Evolutionary conservation across 1,140 invertebrate genomes (phyloP), one percentile per base, ranked within the genome.

Genomic region (Cecropterus lyciades): DNA sequence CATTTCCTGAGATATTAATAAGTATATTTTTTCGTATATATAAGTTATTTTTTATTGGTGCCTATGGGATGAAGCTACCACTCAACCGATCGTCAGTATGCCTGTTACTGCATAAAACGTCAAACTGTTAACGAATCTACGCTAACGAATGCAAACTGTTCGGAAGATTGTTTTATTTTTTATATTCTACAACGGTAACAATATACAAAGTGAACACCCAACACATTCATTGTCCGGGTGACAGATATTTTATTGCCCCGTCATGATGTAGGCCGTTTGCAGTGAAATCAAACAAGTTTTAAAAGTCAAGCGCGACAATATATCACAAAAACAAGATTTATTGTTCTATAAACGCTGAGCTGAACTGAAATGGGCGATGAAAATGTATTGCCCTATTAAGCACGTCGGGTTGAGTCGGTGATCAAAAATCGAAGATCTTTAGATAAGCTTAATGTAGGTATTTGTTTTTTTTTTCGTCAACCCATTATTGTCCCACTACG

Each of bases 221-320:
- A 60, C 15, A 48, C 24, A 62, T 62, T 49, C 13, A 62, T 62
- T 46, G 45, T 24, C 11, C 13, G 9, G 10, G 43, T 60, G 57
- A 62, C 57, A 62, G 59, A 62, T 62, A 62, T 62, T 62, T 62
- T 51, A 62, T 37, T 62, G 46, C 33, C 10, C 30, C 15, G 59
- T 17, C 59, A 40, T 49, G 46, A 62, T 62, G 59, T 49, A 49
- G 59, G 30, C 45, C 46, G 45, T 62, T 62, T 37, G 27, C 59
- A 62, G 45, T 48, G 27, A 62, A 51, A 62, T 62, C 59, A 33
- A 62, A 62, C 46, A 62, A 62, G 46, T 62, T 62, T 62, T 62
- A 62, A 62, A 51, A 62, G 59, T 40, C 59, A 48, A 37, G 7
- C 30, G 45, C 59, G 46, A 62, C 59, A 62, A 51, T 62, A 62